Evolutionary conservation across 2,888 invertebrate genomes (phyloP), one percentile per base, ranked within the genome.

Genomic region (Terebella lapidaria): DNA sequence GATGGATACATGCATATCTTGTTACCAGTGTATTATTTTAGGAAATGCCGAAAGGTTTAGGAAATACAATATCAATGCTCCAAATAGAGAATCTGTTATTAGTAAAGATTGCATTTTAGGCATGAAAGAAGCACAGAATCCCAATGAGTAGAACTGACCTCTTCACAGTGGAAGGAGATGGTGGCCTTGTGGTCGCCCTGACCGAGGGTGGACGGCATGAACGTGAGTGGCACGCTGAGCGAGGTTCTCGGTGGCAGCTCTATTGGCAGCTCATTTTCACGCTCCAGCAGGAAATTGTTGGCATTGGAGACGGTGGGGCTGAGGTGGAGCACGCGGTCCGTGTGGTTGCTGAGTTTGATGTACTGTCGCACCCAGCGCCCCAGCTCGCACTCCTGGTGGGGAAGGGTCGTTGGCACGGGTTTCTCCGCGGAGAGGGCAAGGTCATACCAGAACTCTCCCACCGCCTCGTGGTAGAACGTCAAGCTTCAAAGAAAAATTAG

Each of bases 371-470:
- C 71, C 75, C 76, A 77, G 55, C 76, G 58, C 55, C 81, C 81
- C 2, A 81, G 74, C 60, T 80, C 76, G 72, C 80, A 81, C 58
- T 76, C 72, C 72, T 79, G 70, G 45, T 72, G 72, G 35, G 74
- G 73, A 22, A 81, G 64, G 15, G 70, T 71, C 25, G 74, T 73
- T n/a, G 75, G 74, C 3, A 70, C 57, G 5, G 80, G 80, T 5
- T 73, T 64, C 46, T 72, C 71, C 1, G 78, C 75, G 26, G 65
- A 68, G 51, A 81, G 67, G 26, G 71, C 63, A 51, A 81, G 68
- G 27, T 74, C 67, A 59, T 80, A 81, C 81, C 81, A 81, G 65
- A 81, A 80, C 67, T 81, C 81, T 20, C 81, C 80, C 3, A 74
- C 73, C 57, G 70, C 65, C 4, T 75, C 72, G 65, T 78, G 74